These are phyloP conservation scores for Sturmia bella DNA, from an alignment of 2,888 invertebrate species.

Conservation along the genomic window DNA sequence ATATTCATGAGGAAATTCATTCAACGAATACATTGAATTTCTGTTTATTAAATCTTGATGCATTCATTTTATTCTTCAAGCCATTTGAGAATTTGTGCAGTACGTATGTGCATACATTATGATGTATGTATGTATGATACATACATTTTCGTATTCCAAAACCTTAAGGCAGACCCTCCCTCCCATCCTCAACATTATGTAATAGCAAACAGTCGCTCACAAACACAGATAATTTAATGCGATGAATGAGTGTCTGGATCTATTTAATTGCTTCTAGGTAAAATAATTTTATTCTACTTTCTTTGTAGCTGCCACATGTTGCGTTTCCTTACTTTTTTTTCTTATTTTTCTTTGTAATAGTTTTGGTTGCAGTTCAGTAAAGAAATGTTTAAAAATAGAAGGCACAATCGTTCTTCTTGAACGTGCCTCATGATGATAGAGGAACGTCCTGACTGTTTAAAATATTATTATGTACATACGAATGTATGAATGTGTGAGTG, in stretches of 20 bases:
- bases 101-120: no score
- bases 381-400: constrained; percentile 12
- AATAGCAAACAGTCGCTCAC: background rate
- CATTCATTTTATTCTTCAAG: constrained; percentile 19
- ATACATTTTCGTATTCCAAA: constrained; percentile 2
- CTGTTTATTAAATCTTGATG: constrained; percentile 36
- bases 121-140: no score
- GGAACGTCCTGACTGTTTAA: background rate
- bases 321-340: constrained; percentile 43
- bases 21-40: constrained; percentile 1
- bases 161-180: background rate
- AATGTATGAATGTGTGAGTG: background rate
- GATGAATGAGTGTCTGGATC: constrained; percentile 22
- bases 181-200: background rate
- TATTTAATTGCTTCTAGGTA: constrained; percentile 59
- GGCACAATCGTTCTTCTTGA: constrained; percentile 2
- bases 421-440: background rate
- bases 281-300: constrained; percentile 39
- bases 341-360: constrained; percentile 13
- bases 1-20: background rate
- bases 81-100: constrained; percentile 1
- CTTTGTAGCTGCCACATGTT: constrained; percentile 56
- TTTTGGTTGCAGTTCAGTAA: constrained; percentile 7
- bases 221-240: background rate
- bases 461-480: background rate